Base-by-base conservation (phyloP, 2,113 vertebrate genomes). In the Isurus oxyrinchus region DNA sequence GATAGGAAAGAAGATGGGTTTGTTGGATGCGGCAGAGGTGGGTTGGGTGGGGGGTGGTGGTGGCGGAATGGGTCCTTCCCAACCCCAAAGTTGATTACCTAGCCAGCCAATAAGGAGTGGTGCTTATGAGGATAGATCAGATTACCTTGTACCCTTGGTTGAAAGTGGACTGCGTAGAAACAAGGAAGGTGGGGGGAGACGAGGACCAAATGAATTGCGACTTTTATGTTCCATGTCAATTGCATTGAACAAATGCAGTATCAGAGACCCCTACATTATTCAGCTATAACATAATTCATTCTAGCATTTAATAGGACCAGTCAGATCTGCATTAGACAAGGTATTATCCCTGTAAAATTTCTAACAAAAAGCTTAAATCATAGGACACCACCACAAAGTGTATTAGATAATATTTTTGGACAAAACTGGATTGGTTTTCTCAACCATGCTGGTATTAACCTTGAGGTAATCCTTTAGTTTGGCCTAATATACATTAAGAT, bases 391-490 rank as follows among this genome's bases (percentile, higher is more conserved):
- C 23, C 35, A 59, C 81, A 44, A 44, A 84, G 19, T 23, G 40
- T 84, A 84, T 44, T 84, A 91, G 2, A 66, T 67, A 66, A 66
- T 66, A 66, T 53, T 95, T 67, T 95, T 95, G 63, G 63, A 66
- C 93, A 44, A 44, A 67, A 67, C 27, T 11, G n/a, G 23, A 67
- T 95, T 69, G 63, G 63, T 69, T 95, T 95, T 25, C 63, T 49
- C 23, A 95, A 95, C 63, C 63, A 95, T 67, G 93, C 63, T 67
- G 63, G 93, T 44, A 67, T 0, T 44, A 67, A 95, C 93, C 63
- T 67, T 67, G 63, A 67, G 61, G 61, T 67, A 69, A 67, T 63
- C n/a, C 93, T 95, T 95, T 69, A 25, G 93, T 67, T 94, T 67
- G 63, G 93, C n/a, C 93, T 67, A 27, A 67, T 4, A 44, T 40